Evolutionary conservation across 2,113 vertebrate genomes (phyloP), one percentile per base, ranked within the genome.

Genomic region (Hemiprocne comata): DNA sequence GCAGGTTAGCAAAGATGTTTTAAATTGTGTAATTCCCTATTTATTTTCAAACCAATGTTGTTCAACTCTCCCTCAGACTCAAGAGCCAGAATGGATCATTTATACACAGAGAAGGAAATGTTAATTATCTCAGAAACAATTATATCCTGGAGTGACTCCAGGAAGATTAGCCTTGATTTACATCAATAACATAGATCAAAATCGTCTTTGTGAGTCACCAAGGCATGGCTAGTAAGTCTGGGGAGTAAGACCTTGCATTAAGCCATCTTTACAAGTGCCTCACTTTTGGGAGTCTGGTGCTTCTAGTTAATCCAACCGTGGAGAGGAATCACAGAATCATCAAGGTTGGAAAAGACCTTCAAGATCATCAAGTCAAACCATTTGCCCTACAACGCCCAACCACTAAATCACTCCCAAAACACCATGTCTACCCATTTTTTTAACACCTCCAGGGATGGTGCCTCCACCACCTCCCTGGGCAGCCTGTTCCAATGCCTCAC

Each of bases 1-100:
- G 92, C 81, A 84, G 66, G 84, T 83, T 83, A 94, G 92, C 1
- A 3, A 77, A 79, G 89, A 60, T 77, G 64, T 72, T 92, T 90
- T 80, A 97, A 71, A 94, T 96, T 89, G 77, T 87, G 21, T 94
- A 91, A 96, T 95, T 96, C 90, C 91, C 93, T 94, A 86, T 95
- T 97, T 96, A 96, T 96, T 97, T 97, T 95, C 95, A 94, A 95
- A 96, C 85, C 92, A 88, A 28, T 89, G 89, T 67, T 85, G 84
- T 89, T 96, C 94, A 79, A 93, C 92, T 95, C 85, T 88, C 40
- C 67, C 61, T 51, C 38, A 90, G 91, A 76, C 90, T 92, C 95
- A 88, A 87, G 75, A 95, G 73, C 79, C 85, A 71, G 82, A n/a
- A 46, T 9, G 31, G 92, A 94, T 96, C 81, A 25, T 95, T 96